A percentile compares a stretch with the other conserved stretches of the same genome.
Conservation (phyloP, 2,797 vertebrate genomes). For the Pampus argenteus region DNA sequence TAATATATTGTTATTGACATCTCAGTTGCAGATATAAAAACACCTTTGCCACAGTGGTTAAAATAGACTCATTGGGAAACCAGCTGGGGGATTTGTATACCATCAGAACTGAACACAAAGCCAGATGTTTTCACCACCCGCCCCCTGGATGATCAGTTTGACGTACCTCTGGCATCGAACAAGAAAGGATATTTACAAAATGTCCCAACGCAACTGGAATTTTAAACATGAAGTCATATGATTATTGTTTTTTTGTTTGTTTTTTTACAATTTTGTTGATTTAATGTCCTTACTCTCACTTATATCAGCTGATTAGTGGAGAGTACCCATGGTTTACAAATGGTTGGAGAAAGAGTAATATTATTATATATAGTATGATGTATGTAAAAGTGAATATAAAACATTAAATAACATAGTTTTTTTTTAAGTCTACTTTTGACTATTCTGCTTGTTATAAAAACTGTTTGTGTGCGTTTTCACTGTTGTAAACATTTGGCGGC, state of each 20-base stretch:
- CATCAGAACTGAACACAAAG: background rate
- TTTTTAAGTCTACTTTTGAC: background rate
- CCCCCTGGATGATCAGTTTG: background rate
- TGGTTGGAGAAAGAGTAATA: no score
- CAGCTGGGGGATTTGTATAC: background rate
- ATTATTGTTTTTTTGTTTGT: background rate
- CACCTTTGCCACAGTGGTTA: background rate
- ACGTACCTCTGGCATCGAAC: background rate
- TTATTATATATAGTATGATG: background rate
- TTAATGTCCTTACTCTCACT: no score
- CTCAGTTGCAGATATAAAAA: background rate
- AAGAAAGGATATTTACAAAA: background rate
- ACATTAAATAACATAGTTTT: background rate
- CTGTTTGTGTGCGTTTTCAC: slow-evolving; percentile 12
- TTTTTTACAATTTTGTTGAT: background rate
- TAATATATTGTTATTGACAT: background rate
- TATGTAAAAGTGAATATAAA: background rate
- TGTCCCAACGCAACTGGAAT: background rate
- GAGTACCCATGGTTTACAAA: background rate
- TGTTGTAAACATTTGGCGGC: slow-evolving; percentile 9
- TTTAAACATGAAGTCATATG: background rate
- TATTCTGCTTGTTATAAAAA: no score
- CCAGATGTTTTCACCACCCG: background rate
- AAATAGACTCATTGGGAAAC: background rate
- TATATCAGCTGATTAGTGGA: background rate